Conservation (phyloP, 2,113 vertebrate genomes). For the Vireo altiloquus region DNA sequence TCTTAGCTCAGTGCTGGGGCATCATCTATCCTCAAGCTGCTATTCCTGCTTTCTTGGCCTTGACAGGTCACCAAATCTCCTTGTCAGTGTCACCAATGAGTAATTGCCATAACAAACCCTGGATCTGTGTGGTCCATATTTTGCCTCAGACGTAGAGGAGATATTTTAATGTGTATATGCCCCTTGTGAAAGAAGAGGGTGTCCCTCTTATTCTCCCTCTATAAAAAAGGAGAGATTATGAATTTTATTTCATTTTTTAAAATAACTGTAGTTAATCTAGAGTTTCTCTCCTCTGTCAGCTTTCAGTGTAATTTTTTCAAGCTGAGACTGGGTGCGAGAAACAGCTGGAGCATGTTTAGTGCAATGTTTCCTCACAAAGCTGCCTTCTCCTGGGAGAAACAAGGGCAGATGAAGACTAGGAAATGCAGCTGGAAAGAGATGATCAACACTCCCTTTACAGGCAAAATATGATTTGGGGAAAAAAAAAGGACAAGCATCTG, state of each 20-base stretch:
- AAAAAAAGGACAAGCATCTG: background rate
- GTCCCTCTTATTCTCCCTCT: background rate
- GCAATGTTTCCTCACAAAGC: background rate
- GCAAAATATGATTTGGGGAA: background rate
- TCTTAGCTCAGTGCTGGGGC: background rate
- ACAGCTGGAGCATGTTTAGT: background rate
- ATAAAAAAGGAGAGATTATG: background rate
- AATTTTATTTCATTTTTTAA: background rate
- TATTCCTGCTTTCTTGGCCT: background rate
- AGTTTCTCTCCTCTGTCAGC: background rate
- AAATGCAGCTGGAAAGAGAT: background rate
- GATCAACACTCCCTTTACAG: background rate
- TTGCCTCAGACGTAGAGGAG: background rate
- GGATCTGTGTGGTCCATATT: background rate
- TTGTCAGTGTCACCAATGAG: background rate
- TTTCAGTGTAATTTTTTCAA: background rate
- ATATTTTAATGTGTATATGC: background rate
- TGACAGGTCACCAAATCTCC: background rate
- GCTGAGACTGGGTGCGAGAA: background rate
- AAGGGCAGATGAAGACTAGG: background rate
- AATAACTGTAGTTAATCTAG: background rate
- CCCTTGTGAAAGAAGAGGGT: background rate
- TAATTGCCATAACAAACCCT: background rate
- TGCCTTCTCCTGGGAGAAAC: background rate
- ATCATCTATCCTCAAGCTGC: background rate